phyloP scores from a whole-genome alignment of 2,113 vertebrate genomes.

The Brachypteracias leptosomus region DNA sequence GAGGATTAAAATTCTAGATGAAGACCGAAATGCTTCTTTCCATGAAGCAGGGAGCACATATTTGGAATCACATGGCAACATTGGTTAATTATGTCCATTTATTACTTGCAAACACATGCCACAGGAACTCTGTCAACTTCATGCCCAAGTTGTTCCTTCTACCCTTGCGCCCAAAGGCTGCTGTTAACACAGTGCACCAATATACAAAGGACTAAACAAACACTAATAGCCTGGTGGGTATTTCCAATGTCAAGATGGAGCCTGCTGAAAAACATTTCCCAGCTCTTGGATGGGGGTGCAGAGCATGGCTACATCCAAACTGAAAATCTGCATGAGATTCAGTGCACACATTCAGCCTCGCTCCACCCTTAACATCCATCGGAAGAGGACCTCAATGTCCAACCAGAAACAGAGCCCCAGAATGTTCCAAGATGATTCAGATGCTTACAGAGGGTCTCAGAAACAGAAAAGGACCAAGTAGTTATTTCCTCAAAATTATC shows the following conservation, averaged over 20 bases:
- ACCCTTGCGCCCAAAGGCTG: not conserved
- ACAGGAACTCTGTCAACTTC: not conserved
- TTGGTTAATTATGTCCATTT: not conserved
- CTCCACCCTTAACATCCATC: accelerated
- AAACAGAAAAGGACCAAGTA: not conserved
- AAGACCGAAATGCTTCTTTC: accelerated
- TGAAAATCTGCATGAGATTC: not conserved
- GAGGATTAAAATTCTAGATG: not conserved
- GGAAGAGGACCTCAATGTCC: accelerated
- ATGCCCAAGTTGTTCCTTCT: not conserved
- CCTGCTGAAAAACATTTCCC: not conserved
- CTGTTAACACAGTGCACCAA: not conserved
- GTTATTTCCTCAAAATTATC: not conserved
- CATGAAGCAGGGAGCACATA: not conserved
- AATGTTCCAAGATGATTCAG: not conserved
- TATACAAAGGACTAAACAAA: not conserved
- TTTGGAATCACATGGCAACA: not conserved
- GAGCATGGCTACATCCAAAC: not conserved
- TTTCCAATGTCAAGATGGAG: not conserved
- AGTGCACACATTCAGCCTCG: not conserved
- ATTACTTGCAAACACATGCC: not conserved
- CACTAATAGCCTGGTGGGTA: accelerated
- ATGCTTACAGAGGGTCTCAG: not conserved
- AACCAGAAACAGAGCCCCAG: not conserved
- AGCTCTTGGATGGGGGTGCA: not conserved